These are phyloP conservation scores for Takifugu ocellatus DNA, from an alignment of 2,797 vertebrate genomes.

Conservation along the genomic window DNA sequence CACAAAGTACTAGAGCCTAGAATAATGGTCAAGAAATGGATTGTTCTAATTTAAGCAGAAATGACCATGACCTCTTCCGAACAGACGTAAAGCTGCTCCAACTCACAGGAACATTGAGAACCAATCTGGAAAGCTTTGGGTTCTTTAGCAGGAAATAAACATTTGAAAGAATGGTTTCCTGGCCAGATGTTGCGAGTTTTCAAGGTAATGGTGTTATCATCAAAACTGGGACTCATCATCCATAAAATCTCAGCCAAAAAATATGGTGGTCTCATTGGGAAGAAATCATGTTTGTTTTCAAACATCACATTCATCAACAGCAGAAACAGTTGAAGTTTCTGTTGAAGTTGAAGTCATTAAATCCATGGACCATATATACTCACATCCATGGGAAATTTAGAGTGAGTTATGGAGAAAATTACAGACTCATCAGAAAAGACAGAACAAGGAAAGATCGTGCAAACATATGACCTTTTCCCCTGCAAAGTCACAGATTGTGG, in stretches of 20 bases:
- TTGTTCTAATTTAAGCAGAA: neutral
- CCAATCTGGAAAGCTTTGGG: constrained; percentile 27
- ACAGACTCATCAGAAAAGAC: too few relatives aligned
- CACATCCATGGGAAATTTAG: too few relatives aligned
- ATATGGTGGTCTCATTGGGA: constrained; percentile 20
- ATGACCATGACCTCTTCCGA: constrained; percentile 60
- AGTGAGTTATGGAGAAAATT: too few relatives aligned
- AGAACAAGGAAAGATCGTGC: too few relatives aligned
- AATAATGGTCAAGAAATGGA: neutral
- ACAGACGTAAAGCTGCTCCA: constrained; percentile 33
- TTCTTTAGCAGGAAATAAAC: constrained; percentile 20
- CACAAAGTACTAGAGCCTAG: constrained; percentile 8
- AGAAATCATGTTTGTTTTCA: constrained; percentile 6
- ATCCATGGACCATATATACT: too few relatives aligned
- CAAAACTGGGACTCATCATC: constrained; percentile 30
- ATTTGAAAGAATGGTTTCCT: constrained; percentile 18
- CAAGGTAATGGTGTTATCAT: constrained; percentile 35
- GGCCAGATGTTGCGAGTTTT: constrained; percentile 25
- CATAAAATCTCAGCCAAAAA: constrained; percentile 18
- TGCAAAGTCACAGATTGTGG: too few relatives aligned
- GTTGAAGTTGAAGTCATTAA: too few relatives aligned
- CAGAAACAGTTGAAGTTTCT: too few relatives aligned
- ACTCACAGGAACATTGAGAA: constrained; percentile 58
- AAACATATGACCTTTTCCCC: too few relatives aligned
- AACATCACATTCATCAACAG: too few relatives aligned